Percentiles rank a stretch among this genome's conserved stretches.
Conservation (phyloP, 2,797 vertebrate genomes). For the Neosilurus hyrtlii region DNA sequence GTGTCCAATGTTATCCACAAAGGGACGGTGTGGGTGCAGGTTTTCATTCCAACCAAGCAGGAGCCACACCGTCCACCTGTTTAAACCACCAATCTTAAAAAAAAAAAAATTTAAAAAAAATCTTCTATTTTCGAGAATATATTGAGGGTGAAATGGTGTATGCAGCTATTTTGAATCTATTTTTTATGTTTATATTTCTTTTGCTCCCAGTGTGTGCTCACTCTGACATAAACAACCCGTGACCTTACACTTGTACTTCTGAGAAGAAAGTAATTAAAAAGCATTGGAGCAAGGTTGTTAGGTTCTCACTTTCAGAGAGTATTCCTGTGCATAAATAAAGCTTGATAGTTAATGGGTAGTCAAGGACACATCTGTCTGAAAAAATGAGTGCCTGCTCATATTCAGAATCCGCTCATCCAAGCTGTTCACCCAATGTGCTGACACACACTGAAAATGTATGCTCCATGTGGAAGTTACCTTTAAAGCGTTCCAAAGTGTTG, state of each 20-base stretch:
- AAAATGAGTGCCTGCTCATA: not conserved
- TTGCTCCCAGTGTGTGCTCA: not conserved
- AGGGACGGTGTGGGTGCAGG: too few relatives aligned
- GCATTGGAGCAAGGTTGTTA: not conserved
- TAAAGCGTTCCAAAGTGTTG: not conserved
- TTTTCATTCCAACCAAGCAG: too few relatives aligned
- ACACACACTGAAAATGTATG: not conserved
- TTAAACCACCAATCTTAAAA: too few relatives aligned
- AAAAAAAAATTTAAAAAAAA: too few relatives aligned
- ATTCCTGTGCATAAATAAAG: not conserved
- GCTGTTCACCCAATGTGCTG: conserved; percentile 12
- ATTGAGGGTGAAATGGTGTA: not conserved
- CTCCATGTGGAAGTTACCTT: not conserved
- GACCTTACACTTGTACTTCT: not conserved
- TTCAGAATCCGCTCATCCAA: conserved; percentile 3
- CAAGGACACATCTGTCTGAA: conserved; percentile 25
- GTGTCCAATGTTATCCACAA: too few relatives aligned
- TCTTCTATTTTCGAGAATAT: not conserved
- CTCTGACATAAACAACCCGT: not conserved
- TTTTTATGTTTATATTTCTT: not conserved
- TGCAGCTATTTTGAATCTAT: not conserved
- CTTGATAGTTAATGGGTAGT: not conserved
- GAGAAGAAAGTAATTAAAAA: conserved; percentile 6
- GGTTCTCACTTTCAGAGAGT: not conserved
- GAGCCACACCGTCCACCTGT: too few relatives aligned